Base-by-base conservation (phyloP, 92 coral and sea anemone species). In the Pocillopora grandis region DNA sequence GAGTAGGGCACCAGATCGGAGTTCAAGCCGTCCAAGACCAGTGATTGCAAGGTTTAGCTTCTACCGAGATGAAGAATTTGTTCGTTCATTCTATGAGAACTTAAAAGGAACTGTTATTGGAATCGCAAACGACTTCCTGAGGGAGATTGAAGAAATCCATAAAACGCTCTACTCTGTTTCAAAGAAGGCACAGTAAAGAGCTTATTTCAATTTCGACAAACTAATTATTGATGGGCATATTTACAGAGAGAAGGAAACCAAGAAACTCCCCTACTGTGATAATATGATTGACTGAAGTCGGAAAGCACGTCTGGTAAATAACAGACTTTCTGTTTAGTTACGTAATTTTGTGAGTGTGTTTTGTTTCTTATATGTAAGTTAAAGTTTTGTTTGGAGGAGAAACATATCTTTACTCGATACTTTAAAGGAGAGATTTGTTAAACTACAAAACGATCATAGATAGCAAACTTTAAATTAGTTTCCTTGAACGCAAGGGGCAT, bases 1-100 rank as follows among this genome's bases (percentile, higher is more conserved):
- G 36, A 59, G n/a, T 10, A 70, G 33, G 75, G 33, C 56, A 42
- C 75, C n/a, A 42, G 31, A 27, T 27, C 31, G 31, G 31, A 27
- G 31, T 0, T 49, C 16, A 10, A 70, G 33, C n/a, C 49, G 70
- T 61, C 81, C 81, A 62, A 60, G 81, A 77, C 81, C 81, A 76
- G 73, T 78, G 57, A 78, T 78, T 62, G 83, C 71, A 18, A 78
- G 73, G 52, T 79, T 79, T 48, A 64, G 62, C 15, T 42, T 37
- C 27, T 79, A 79, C 73, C 84, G 52, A 75, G 73, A 79, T 48
- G 62, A 79, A 62, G 62, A 79, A 68, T 65, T 79, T 31, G 27
- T 68, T 66, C 64, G 61, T 21, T 19, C 62, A 21, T 79, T 64
- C 60, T 48, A 66, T 42, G 21, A 58, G 27, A 65, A 79, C 84